Evolutionary conservation across 2,888 invertebrate genomes (phyloP).

Genomic region (Melipona beecheii): DNA sequence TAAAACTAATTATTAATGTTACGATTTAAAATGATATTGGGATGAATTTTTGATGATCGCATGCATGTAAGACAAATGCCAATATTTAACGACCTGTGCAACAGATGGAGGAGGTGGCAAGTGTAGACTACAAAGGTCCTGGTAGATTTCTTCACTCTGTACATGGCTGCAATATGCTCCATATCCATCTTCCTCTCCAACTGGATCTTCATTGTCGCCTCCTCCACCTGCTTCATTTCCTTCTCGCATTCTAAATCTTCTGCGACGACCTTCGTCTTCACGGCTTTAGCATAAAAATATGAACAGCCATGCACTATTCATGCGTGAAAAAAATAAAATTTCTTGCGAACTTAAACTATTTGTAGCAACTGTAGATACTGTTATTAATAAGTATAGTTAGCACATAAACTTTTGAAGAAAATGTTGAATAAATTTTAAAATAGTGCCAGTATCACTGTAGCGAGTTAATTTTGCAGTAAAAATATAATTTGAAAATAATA

Average conservation of each 20-base stretch:
- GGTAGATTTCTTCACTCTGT: slow-evolving; percentile 96
- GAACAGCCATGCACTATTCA: slow-evolving; percentile 82
- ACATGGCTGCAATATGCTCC: slow-evolving; percentile 89
- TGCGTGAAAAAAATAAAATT: slow-evolving; percentile 53
- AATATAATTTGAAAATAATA: neutral
- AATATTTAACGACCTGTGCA: slow-evolving; percentile 81
- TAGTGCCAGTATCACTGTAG: slow-evolving; percentile 66
- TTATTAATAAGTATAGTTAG: slow-evolving; percentile 37
- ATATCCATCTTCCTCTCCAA: slow-evolving; percentile 87
- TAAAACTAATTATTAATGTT: slow-evolving; percentile 18
- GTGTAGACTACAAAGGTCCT: slow-evolving; percentile 93
- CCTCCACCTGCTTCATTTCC: slow-evolving; percentile 79
- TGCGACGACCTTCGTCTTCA: slow-evolving; percentile 81
- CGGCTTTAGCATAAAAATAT: slow-evolving; percentile 81
- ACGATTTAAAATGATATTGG: slow-evolving; percentile 17
- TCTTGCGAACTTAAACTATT: slow-evolving; percentile 49
- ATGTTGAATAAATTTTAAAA: slow-evolving; percentile 35
- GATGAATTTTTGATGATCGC: neutral
- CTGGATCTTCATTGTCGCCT: slow-evolving; percentile 77
- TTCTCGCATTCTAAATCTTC: slow-evolving; percentile 80
- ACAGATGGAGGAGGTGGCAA: slow-evolving; percentile 85
- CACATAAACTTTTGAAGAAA: slow-evolving; percentile 17
- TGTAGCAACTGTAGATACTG: slow-evolving; percentile 36
- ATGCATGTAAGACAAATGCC: slow-evolving; percentile 51
- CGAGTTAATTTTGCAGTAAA: neutral